These are phyloP conservation scores for Eufriesea mexicana DNA, from an alignment of 1,140 invertebrate species.

Conservation along the genomic window DNA sequence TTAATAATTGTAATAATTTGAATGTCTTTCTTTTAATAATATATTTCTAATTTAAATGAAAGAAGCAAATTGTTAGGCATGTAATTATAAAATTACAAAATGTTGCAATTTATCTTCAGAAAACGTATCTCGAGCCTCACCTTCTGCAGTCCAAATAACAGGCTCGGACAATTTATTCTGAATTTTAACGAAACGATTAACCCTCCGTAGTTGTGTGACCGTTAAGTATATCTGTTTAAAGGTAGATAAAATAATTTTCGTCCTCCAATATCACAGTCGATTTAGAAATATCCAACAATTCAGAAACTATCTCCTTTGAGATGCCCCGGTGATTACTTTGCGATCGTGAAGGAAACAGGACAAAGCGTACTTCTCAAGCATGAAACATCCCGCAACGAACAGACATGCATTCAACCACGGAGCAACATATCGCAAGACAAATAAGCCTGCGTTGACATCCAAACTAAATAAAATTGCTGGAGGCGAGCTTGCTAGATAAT, in stretches of 20 bases:
- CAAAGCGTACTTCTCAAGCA: constrained; percentile 10
- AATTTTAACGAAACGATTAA: not conserved
- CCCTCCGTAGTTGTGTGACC: not conserved
- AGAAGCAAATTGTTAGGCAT: too few relatives aligned
- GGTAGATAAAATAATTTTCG: too few relatives aligned
- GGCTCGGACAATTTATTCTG: not conserved
- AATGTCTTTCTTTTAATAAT: too few relatives aligned
- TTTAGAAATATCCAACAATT: too few relatives aligned
- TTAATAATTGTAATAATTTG: too few relatives aligned
- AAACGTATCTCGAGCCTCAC: constrained; percentile 13
- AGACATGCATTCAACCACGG: constrained; percentile 17
- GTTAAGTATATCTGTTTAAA: too few relatives aligned
- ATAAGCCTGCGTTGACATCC: constrained; percentile 9
- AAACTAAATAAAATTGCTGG: constrained; percentile 17
- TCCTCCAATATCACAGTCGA: too few relatives aligned
- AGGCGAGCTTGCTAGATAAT: constrained; percentile 3
- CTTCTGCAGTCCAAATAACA: too few relatives aligned
- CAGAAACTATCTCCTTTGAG: too few relatives aligned
- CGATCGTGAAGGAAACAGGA: not conserved
- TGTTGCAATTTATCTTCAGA: too few relatives aligned
- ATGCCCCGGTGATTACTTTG: not conserved
- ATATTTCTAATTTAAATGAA: too few relatives aligned
- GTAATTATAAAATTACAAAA: too few relatives aligned
- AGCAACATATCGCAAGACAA: constrained; percentile 3
- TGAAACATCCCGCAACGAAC: not conserved